Percentiles rank a stretch among this genome's conserved stretches.
phyloP scores from a whole-genome alignment of 2,797 vertebrate genomes.

The Poeciliopsis gracilis region DNA sequence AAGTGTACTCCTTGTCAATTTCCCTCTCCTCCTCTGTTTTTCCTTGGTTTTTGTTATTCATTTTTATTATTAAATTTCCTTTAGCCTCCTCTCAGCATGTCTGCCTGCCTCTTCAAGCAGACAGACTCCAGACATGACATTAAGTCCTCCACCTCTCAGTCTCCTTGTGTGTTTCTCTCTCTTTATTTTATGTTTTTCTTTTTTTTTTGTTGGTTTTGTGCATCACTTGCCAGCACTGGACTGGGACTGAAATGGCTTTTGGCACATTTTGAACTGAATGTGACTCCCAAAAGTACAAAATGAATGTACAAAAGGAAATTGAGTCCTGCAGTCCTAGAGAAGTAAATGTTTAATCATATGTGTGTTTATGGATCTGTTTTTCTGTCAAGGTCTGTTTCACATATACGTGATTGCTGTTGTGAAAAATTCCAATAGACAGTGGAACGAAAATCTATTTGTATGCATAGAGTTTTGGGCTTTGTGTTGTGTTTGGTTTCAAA shows the following conservation, averaged over 20 bases:
- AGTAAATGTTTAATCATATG: slow-evolving; percentile 18
- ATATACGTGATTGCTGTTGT: slow-evolving; percentile 22
- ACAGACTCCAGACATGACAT: neutral
- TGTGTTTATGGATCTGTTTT: slow-evolving; percentile 38
- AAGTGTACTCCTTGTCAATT: neutral
- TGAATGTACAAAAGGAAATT: slow-evolving; percentile 8
- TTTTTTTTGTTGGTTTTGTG: neutral
- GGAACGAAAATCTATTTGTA: slow-evolving; percentile 12
- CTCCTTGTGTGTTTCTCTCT: neutral
- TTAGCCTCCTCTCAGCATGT: neutral
- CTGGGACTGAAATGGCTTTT: neutral
- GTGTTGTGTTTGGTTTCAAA: slow-evolving; percentile 18
- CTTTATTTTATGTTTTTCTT: neutral
- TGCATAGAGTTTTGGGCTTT: slow-evolving; percentile 16
- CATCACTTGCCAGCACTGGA: neutral
- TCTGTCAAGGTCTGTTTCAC: slow-evolving; percentile 27
- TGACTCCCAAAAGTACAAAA: neutral
- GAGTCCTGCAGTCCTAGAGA: slow-evolving; percentile 7
- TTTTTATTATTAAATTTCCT: neutral
- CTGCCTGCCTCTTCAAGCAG: neutral
- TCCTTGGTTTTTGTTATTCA: neutral
- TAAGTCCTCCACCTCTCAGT: neutral
- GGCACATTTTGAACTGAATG: neutral
- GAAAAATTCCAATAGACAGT: slow-evolving; percentile 7
- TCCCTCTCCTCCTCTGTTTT: neutral